phyloP scores from a whole-genome alignment of 2,113 vertebrate species.

The Sphyrna mokarran region DNA sequence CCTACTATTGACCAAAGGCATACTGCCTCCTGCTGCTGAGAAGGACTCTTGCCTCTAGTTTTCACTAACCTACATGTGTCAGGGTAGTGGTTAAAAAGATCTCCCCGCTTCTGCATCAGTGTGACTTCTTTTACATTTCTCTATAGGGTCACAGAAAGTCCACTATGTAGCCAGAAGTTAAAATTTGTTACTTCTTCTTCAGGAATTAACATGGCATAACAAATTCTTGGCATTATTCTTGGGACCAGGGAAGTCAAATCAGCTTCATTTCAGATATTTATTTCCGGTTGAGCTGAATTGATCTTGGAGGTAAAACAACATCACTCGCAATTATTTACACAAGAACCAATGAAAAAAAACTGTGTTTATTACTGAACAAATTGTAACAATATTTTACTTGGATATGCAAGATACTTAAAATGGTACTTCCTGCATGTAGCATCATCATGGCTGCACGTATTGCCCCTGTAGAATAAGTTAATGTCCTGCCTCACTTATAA shows the following conservation, averaged over 20 bases:
- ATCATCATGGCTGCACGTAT: neutral
- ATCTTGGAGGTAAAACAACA: neutral
- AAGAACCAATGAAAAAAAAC: slow-evolving; percentile 2
- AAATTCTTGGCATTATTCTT: neutral
- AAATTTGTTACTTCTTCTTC: slow-evolving; percentile 1
- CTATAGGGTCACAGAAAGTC: neutral
- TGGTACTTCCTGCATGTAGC: neutral
- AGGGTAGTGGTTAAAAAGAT: neutral
- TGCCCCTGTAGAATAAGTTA: neutral
- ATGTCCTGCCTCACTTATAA: neutral
- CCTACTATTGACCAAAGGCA: too few relatives aligned
- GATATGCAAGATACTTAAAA: neutral
- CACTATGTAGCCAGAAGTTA: neutral
- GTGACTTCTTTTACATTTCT: neutral
- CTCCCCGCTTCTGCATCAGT: neutral
- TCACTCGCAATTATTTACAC: neutral
- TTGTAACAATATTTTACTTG: neutral
- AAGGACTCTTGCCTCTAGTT: too few relatives aligned
- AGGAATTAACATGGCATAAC: slow-evolving; percentile 12
- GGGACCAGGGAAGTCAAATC: neutral
- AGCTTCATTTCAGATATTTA: neutral
- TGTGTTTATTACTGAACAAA: neutral
- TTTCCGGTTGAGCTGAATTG: slow-evolving; percentile 15
- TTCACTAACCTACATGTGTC: neutral
- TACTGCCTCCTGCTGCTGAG: too few relatives aligned